Percentiles rank a stretch among this genome's conserved stretches.
phyloP scores from a whole-genome alignment of 92 coral and sea anemone genomes.

The Epizoanthus stellaris region DNA sequence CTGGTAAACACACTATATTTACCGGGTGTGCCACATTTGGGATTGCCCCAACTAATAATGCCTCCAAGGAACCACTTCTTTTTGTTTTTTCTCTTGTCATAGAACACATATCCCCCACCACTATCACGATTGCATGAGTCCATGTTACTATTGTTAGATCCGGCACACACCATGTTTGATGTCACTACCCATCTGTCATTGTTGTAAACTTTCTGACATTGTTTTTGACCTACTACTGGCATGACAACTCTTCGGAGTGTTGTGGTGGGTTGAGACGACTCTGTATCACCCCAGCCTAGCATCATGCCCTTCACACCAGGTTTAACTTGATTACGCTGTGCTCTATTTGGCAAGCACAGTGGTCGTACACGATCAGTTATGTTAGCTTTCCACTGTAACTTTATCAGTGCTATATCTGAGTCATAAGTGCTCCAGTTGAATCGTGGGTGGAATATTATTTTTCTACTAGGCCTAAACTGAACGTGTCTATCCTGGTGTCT shows the following conservation, averaged over 20 bases:
- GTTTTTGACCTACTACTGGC: conserved; percentile 75
- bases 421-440: conserved; percentile 85
- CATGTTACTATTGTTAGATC: conserved; percentile 51
- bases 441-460: conserved; percentile 70
- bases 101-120: conserved; percentile 93
- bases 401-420: conserved; percentile 90
- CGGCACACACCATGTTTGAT: conserved; percentile 96
- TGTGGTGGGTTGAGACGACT: conserved; percentile 50
- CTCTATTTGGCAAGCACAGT: conserved; percentile 86
- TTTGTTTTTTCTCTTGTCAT: conserved; percentile 65
- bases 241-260: conserved; percentile 71
- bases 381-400: conserved; percentile 76
- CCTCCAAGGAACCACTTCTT: conserved; percentile 94
- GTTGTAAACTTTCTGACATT: conserved; percentile 75
- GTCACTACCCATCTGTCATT: conserved; percentile 85
- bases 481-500: conserved; percentile 63
- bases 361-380: conserved; percentile 92
- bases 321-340: conserved; percentile 69
- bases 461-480: conserved; percentile 75
- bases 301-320: conserved; percentile 79
- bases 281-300: conserved; percentile 95
- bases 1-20: conserved; percentile 94
- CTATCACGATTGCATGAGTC: conserved; percentile 93
- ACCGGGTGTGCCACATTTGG: conserved; percentile 84
- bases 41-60: conserved; percentile 94